phyloP scores from a whole-genome alignment of 2,113 vertebrate species.

The Malurus cyaneus region DNA sequence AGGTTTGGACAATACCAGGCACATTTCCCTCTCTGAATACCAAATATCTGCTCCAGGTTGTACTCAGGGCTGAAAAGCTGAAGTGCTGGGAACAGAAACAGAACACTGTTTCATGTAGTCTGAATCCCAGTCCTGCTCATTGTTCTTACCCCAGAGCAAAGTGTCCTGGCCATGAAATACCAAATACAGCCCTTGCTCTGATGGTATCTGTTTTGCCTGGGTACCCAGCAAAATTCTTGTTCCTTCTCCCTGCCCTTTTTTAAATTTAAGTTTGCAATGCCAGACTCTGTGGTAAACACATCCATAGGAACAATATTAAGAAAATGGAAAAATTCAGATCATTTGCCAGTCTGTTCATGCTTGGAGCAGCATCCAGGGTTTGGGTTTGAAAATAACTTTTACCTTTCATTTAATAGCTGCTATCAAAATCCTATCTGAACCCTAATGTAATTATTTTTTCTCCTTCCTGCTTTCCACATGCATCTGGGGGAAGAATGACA shows the following conservation, averaged over 20 bases:
- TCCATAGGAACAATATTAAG: not conserved
- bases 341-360: slow-evolving; percentile 4
- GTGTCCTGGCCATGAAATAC: not conserved
- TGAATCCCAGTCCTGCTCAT: not conserved
- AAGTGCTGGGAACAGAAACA: fast-evolving
- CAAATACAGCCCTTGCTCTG: not conserved
- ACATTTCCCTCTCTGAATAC: not conserved
- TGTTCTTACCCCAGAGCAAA: not conserved
- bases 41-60: not conserved
- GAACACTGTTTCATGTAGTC: not conserved
- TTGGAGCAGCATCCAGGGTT: slow-evolving; percentile 6
- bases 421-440: slow-evolving; percentile 56
- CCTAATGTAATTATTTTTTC: slow-evolving; percentile 13
- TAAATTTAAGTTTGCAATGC: not conserved
- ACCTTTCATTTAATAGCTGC: slow-evolving; percentile 46
- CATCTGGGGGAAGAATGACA: slow-evolving; percentile 26
- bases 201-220: not conserved
- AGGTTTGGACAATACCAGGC: not conserved
- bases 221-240: not conserved
- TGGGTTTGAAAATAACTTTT: slow-evolving; percentile 52
- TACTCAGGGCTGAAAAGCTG: not conserved
- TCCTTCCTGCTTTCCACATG: not conserved
- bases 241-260: not conserved
- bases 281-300: not conserved
- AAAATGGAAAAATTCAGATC: slow-evolving; percentile 28